phyloP scores from a whole-genome alignment of 2,113 vertebrate genomes.

The Salvelinus namaycush region DNA sequence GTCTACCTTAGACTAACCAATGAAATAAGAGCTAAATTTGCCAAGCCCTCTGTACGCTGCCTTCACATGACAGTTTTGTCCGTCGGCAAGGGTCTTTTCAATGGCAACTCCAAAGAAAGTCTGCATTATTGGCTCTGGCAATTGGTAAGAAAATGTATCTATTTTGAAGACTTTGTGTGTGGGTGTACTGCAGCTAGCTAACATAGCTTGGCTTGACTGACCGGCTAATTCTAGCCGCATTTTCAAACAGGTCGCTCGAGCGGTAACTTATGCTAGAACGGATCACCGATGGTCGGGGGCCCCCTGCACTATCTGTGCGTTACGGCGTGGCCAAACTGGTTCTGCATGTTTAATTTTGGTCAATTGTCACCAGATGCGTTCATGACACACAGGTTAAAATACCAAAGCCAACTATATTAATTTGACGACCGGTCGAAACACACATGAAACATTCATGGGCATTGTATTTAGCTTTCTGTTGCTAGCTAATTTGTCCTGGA shows the following conservation, averaged over 20 bases:
- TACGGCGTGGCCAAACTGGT: too few species aligned
- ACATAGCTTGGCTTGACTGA: neutral
- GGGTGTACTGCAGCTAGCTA: neutral
- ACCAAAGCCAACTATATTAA: too few species aligned
- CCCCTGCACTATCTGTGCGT: too few species aligned
- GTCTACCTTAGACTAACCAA: conserved; percentile 55
- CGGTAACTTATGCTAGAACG: neutral
- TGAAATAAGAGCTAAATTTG: conserved; percentile 27
- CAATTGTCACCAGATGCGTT: too few species aligned
- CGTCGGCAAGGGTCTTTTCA: conserved; percentile 18
- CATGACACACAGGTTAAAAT: too few species aligned
- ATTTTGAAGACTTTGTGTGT: neutral
- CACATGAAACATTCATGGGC: too few species aligned
- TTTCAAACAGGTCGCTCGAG: neutral
- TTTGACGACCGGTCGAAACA: too few species aligned
- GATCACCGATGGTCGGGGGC: too few species aligned
- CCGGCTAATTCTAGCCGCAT: neutral
- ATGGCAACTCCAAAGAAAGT: conserved; percentile 82
- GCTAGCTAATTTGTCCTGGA: too few species aligned
- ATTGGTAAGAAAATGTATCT: conserved; percentile 80
- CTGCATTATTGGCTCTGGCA: conserved; percentile 93
- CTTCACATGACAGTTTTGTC: neutral
- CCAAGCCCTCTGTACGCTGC: neutral
- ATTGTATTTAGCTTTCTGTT: too few species aligned
- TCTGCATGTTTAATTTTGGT: too few species aligned